Evolutionary conservation across 2,797 vertebrate species (phyloP).

Genomic region (Amblyraja radiata): DNA sequence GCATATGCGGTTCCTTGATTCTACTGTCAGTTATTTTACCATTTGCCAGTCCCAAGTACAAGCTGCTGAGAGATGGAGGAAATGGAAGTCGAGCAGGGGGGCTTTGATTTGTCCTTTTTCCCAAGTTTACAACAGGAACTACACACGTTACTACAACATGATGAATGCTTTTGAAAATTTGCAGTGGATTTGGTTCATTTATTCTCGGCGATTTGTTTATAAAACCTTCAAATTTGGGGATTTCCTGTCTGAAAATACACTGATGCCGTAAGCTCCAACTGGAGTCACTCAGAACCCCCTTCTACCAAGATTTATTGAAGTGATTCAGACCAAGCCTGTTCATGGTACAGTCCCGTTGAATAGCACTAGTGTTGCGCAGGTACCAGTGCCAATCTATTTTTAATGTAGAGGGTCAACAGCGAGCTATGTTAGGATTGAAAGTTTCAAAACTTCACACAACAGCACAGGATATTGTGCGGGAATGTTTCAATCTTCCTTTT

Average conservation of each 20-base stretch:
- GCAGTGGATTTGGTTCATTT: background rate
- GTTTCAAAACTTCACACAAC: background rate
- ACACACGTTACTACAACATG: background rate
- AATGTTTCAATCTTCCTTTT: background rate
- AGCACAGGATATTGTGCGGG: background rate
- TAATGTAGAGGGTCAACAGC: background rate
- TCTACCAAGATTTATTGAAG: background rate
- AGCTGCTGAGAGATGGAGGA: background rate
- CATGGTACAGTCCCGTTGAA: background rate
- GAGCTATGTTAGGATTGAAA: background rate
- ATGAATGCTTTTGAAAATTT: background rate
- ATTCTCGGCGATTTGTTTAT: background rate
- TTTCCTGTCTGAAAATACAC: background rate
- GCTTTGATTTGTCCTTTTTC: background rate
- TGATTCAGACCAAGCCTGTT: background rate
- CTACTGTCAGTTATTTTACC: background rate
- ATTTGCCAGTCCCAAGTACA: background rate
- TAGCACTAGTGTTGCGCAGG: background rate
- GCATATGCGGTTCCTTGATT: background rate
- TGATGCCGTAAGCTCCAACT: background rate
- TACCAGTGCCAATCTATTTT: background rate
- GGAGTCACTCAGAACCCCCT: background rate
- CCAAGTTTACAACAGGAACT: background rate
- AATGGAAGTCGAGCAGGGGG: background rate
- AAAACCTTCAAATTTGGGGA: background rate